Evolutionary conservation across 2,888 invertebrate genomes (phyloP), one percentile per base, ranked within the genome.

Genomic region (Archaeoteleia sp.): DNA sequence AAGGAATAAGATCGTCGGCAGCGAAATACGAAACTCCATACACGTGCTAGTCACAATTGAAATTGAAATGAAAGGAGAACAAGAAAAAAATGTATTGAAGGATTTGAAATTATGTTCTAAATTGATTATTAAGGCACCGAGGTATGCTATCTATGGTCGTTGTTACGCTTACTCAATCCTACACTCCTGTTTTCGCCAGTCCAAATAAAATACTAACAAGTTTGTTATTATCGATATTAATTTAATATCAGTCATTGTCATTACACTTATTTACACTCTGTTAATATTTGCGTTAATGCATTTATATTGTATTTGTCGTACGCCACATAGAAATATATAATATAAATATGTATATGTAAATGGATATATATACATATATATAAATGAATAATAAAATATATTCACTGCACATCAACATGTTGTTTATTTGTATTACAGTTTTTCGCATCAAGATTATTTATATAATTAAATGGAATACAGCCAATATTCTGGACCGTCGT

Each of bases 1-100:
- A n/a, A n/a, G n/a, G n/a, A n/a, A n/a, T n/a, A n/a, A n/a, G n/a
- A n/a, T n/a, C n/a, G n/a, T n/a, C n/a, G n/a, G 55, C 48, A 25
- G 48, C 42, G 35, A 42, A 30, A 34, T 48, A 29, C 46, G 15
- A 54, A 43, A 32, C 70, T 46, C 67, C 67, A 67, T 15, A 55
- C 70, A 70, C 70, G 79, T 81, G 79, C 83, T 83, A 82, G 83
- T 83, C 82, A 83, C 83, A 84, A 84, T 83, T 83, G 74, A 72
- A 80, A 73, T 74, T 75, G 76, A 20, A 8, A 20, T 17, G 13
- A 27, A 32, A 10, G 6, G 23, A 15, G 55, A 39, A 29, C 10
- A 9, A 27, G 15, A 17, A 32, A 49, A 13, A 37, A 43, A 61
- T 29, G n/a, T 29, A 29, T 29, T 12, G 10, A 9, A n/a, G 14